Evolutionary conservation across 2,888 invertebrate genomes (phyloP).

Genomic region (Eupeodes latifasciatus): DNA sequence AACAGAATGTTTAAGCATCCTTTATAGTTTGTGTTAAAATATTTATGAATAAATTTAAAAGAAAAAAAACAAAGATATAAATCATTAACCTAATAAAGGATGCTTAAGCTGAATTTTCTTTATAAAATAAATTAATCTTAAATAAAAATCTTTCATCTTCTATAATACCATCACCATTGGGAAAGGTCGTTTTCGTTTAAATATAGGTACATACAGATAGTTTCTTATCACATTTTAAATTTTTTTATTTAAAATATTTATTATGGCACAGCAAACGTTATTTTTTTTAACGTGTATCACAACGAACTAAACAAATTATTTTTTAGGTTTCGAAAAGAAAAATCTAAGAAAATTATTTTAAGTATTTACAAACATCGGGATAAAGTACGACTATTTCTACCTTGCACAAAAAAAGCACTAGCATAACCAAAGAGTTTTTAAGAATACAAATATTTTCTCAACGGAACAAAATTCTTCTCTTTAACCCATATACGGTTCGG

Average conservation of each 20-base stretch:
- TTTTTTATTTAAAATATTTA: conserved; percentile 24
- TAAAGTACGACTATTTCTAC: conserved; percentile 71
- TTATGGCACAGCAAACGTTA: conserved; percentile 36
- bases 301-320: conserved; percentile 24
- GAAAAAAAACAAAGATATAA: background rate
- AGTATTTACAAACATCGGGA: conserved; percentile 69
- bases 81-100: background rate
- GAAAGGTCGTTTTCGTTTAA: conserved; percentile 68
- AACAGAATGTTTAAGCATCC: conserved; percentile 14
- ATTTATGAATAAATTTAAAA: background rate
- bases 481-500: conserved; percentile 64
- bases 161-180: conserved; percentile 67
- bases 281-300: conserved; percentile 35
- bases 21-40: background rate
- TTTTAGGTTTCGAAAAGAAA: conserved; percentile 32
- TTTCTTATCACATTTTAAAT: conserved; percentile 38
- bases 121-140: conserved; percentile 13
- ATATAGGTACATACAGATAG: conserved; percentile 31
- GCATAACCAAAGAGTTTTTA: conserved; percentile 62
- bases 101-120: background rate
- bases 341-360: conserved; percentile 46
- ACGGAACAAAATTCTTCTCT: conserved; percentile 68
- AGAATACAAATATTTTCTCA: conserved; percentile 53
- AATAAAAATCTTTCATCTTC: conserved; percentile 61
- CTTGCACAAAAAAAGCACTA: conserved; percentile 73